Evolutionary conservation across 2,888 invertebrate genomes (phyloP), one percentile per base, ranked within the genome.

Genomic region (Apoda limacodes): DNA sequence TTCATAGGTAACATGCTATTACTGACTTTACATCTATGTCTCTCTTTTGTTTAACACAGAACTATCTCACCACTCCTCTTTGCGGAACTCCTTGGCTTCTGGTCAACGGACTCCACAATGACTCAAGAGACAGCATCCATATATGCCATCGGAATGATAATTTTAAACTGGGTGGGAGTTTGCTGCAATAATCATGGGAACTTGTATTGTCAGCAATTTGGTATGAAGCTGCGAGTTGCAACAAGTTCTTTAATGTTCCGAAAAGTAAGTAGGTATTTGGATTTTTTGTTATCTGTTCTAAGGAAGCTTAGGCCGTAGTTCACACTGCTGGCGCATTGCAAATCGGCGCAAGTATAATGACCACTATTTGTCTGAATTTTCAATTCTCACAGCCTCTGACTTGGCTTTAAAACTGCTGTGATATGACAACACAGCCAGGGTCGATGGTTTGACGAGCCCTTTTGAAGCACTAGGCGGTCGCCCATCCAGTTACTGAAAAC

Each of bases 201-300:
- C 58, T 83, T 89, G 49, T 84, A 81, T 24, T 74, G 83, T 15
- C 81, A 83, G 48, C 85, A 88, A 50, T 78, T 85, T 9, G 92
- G 92, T 19, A 88, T 90, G 89, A 82, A 87, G 52, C 68, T 90
- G 20, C 75, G 92, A 41, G 76, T 90, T 1, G 89, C 90, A 0
- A 85, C 86, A 32, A 87, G 89, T 48, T 85, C 89, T 0, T 61
- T 92, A 2, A 82, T 93, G 55, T 92, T 88, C 52, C 83, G 89
- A 67, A 93, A 93, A 84, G 90, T 90, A 60, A 46, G 49, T 46
- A n/a, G 1, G 13, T 12, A 23, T 13, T 11, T 29, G 7, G 17
- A 6, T 17, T 17, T 17, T 17, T 17, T 7, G 17, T 17, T 6
- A 17, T n/a, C n/a, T n/a, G n/a, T n/a, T n/a, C n/a, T n/a, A n/a